These are phyloP conservation scores for Dugesia japonica DNA, from an alignment of 2,888 invertebrate species.

Conservation along the genomic window DNA sequence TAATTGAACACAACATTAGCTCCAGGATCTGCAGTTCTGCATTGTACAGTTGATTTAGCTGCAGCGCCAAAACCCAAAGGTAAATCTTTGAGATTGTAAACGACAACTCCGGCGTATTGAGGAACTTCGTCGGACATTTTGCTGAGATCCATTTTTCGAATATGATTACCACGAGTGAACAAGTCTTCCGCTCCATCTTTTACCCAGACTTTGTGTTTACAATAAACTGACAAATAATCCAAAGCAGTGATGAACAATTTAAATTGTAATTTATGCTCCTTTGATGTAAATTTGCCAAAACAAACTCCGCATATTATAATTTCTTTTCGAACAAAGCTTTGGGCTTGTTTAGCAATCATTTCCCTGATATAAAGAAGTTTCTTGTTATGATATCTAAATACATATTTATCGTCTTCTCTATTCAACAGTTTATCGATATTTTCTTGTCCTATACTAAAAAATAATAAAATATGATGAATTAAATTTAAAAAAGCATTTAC, in stretches of 20 bases:
- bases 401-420: conserved; percentile 1
- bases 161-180: background rate
- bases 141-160: background rate
- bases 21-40: conserved; percentile 76
- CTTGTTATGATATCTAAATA: background rate
- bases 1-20: conserved; percentile 83
- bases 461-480: background rate
- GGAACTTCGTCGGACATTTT: background rate
- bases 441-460: background rate
- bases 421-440: background rate
- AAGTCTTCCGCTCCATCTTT: background rate
- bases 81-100: conserved; percentile 28
- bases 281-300: background rate
- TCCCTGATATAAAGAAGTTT: background rate
- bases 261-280: background rate
- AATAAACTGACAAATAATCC: background rate
- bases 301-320: background rate
- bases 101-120: background rate
- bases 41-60: conserved; percentile 75
- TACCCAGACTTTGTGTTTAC: background rate
- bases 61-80: conserved; percentile 80
- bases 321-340: background rate
- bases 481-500: background rate
- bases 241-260: background rate
- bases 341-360: background rate